phyloP scores from a whole-genome alignment of 2,113 vertebrate species.

The Rissa tridactyla region DNA sequence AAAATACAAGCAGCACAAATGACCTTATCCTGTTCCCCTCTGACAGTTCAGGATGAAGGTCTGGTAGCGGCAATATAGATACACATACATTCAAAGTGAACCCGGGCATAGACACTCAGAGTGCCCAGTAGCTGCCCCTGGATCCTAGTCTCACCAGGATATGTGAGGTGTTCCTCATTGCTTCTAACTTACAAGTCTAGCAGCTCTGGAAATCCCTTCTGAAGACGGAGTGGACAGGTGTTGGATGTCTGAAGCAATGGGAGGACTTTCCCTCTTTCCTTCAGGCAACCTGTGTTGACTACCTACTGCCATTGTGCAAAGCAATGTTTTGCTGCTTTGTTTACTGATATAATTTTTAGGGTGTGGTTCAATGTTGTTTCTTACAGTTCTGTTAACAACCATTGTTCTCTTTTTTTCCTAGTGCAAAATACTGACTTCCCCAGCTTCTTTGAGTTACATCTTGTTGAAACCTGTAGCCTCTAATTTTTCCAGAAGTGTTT shows the following conservation, averaged over 20 bases:
- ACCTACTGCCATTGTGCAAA: neutral
- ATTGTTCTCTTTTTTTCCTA: neutral
- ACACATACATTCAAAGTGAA: accelerated
- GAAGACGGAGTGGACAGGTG: neutral
- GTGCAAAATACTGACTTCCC: neutral
- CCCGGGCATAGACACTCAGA: accelerated
- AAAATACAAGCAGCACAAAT: neutral
- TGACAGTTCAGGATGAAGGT: neutral
- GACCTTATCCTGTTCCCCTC: neutral
- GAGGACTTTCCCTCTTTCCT: neutral
- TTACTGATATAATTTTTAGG: neutral
- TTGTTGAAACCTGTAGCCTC: neutral
- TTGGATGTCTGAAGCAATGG: neutral
- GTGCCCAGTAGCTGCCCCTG: neutral
- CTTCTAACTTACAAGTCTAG: neutral
- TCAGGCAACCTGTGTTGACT: neutral
- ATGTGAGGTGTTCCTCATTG: neutral
- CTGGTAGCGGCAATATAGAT: neutral
- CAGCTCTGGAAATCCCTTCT: neutral
- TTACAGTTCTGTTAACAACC: neutral
- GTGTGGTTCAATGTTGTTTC: neutral
- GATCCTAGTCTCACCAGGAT: neutral
- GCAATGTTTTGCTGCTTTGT: neutral
- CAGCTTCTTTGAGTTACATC: neutral
- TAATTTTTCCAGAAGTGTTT: neutral